Percentiles rank a stretch among this genome's conserved stretches.
phyloP scores from a whole-genome alignment of 2,797 vertebrate species.

The Typhlichthys subterraneus region DNA sequence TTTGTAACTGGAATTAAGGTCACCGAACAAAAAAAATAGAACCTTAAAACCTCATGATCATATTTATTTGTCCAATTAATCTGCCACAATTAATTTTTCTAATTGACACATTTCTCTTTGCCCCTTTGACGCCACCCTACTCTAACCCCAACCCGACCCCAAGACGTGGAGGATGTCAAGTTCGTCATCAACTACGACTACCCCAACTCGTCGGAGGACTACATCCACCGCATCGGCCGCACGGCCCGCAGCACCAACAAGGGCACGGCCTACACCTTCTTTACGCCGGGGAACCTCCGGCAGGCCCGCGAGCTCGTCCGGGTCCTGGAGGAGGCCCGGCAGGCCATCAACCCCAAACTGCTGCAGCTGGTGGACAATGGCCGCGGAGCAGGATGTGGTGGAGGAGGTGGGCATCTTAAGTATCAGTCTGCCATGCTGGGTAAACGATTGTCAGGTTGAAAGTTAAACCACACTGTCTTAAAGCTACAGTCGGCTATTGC shows the following conservation, averaged over 20 bases:
- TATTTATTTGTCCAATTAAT: not conserved
- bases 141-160: not conserved
- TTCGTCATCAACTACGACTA: conserved; percentile 99
- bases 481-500: too few relatives aligned
- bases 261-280: conserved; percentile 98
- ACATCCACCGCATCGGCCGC: conserved; percentile 95
- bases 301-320: conserved; percentile 94
- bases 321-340: conserved; percentile 93
- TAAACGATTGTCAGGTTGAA: too few relatives aligned
- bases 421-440: too few relatives aligned
- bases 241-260: conserved; percentile 97
- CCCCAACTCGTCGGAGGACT: conserved; percentile 97
- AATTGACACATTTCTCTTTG: conserved; percentile 25
- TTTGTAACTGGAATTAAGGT: not conserved
- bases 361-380: conserved; percentile 92
- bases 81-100: conserved; percentile 13
- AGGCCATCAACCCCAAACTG: conserved; percentile 95
- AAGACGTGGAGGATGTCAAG: conserved; percentile 98
- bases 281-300: conserved; percentile 94
- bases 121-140: conserved; percentile 26
- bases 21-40: too few relatives aligned
- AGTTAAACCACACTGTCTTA: too few relatives aligned
- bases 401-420: conserved; percentile 44
- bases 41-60: not conserved
- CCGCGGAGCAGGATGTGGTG: conserved; percentile 86